A percentile compares a stretch with the other conserved stretches of the same genome.
phyloP scores from a whole-genome alignment of 2,113 vertebrate species.

The Ophthalmolycus amberensis region DNA sequence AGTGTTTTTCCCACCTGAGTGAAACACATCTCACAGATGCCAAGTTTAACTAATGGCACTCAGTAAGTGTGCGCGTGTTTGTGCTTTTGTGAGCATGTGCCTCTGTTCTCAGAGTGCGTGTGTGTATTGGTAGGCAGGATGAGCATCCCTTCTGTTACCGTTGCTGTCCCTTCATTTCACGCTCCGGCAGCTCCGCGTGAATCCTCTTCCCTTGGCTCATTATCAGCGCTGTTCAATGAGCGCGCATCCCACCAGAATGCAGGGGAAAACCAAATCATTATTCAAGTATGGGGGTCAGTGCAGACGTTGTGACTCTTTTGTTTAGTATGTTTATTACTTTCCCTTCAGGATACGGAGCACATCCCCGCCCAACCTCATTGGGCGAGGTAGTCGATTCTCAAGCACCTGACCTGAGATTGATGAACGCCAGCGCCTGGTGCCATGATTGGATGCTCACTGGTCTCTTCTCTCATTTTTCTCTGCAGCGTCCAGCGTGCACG shows the following conservation, averaged over 20 bases:
- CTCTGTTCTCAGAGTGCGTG: constrained; percentile 28
- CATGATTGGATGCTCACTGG: constrained; percentile 64
- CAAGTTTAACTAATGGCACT: constrained; percentile 54
- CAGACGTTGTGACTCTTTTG: constrained; percentile 68
- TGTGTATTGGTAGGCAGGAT: constrained; percentile 66
- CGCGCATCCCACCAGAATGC: constrained; percentile 64
- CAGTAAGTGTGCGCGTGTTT: constrained; percentile 36
- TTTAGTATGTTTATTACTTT: constrained; percentile 73
- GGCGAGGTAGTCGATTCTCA: constrained; percentile 33
- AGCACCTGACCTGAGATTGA: constrained; percentile 50
- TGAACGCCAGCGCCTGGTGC: constrained; percentile 54
- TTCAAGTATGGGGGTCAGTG: constrained; percentile 78
- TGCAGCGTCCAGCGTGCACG: constrained; percentile 76
- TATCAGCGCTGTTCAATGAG: constrained; percentile 82
- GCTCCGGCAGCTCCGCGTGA: constrained; percentile 79
- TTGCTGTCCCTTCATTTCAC: constrained; percentile 86
- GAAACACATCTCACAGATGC: constrained; percentile 46
- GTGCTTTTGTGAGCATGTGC: constrained; percentile 35
- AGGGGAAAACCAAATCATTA: constrained; percentile 79
- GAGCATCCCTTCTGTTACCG: constrained; percentile 76
- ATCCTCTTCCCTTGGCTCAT: constrained; percentile 86
- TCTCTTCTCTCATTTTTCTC: constrained; percentile 62
- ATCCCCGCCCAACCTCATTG: constrained; percentile 28
- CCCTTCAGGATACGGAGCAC: constrained; percentile 54
- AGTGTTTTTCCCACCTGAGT: constrained; percentile 19